Conservation (phyloP, 2,888 invertebrate species). For the Aleiodes testaceus region DNA sequence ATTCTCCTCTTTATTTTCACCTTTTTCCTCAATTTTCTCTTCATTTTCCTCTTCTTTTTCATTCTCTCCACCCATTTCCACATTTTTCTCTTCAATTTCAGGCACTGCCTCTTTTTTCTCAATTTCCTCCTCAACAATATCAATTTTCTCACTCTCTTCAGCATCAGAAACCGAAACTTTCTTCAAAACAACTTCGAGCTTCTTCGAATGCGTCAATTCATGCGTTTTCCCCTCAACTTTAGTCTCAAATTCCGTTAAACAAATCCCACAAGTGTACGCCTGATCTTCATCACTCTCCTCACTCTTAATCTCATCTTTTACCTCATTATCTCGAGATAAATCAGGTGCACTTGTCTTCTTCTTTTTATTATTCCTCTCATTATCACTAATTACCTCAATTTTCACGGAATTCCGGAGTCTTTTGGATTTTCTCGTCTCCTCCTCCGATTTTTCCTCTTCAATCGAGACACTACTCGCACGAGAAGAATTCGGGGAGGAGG, state of each 20-base stretch:
- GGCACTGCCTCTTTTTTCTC: neutral
- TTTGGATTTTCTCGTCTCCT: neutral
- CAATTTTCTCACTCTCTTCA: constrained; percentile 6
- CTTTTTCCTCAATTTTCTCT: neutral
- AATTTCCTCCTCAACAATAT: constrained; percentile 27
- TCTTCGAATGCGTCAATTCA: constrained; percentile 63
- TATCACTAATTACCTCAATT: neutral
- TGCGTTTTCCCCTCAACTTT: constrained; percentile 60
- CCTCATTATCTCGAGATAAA: neutral
- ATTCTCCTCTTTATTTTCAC: constrained; percentile 7
- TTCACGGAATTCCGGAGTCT: neutral
- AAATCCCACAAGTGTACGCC: constrained; percentile 56
- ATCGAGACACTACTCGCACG: neutral
- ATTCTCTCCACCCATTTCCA: neutral
- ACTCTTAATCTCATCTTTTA: neutral
- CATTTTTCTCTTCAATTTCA: neutral
- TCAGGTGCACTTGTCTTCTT: no score
- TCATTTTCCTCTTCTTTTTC: constrained; percentile 2
- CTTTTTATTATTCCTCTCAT: neutral
- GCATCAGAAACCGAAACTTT: constrained; percentile 50
- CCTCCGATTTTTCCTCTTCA: constrained; percentile 24
- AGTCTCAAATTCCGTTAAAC: constrained; percentile 57
- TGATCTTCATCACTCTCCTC: constrained; percentile 37
- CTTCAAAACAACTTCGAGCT: constrained; percentile 58
- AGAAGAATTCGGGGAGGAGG: neutral